Evolutionary conservation across 1,140 invertebrate genomes (phyloP), one percentile per base, ranked within the genome.

Genomic region (Brachystomella parvula): DNA sequence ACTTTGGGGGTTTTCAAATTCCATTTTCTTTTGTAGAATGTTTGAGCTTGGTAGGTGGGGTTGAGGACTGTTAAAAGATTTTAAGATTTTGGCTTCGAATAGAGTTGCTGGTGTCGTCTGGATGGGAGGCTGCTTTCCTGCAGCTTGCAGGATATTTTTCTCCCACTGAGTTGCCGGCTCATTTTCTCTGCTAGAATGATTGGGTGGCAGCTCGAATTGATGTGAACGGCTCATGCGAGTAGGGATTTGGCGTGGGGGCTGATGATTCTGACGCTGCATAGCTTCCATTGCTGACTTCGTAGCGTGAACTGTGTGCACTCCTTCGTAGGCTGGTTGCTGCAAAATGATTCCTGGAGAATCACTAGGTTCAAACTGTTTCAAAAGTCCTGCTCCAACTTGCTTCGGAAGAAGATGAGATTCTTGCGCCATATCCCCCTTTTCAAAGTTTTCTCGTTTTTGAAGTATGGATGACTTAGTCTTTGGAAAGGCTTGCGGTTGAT

Each of bases 261-360:
- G 57, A 39, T 19, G 21, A 9, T 56, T 58, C 60, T 63, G 53
- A 17, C 59, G 60, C 29, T 61, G 49, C 68, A 73, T 68, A 12
- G 71, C 71, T 59, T 73, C 65, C 26, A 73, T 44, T 2, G 71
- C 71, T 0, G 64, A 70, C 17, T 66, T 69, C 12, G 71, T 73
- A 2, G 71, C 71, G 57, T 73, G 71, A 21, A 73, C 64, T 62
- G 70, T 73, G 57, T 73, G 71, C 28, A 73, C 71, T 9, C 71
- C 71, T 64, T 69, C 69, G 29, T 65, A 19, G 1, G 47, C 35
- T 53, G 29, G 24, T 49, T 65, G 28, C 19, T 32, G 24, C 32
- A 15, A 19, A n/a, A 24, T n/a, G n/a, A 26, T 56, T 24, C 31
- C 56, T 44, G 39, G 60, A 47, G 24, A 39, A 39, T 6, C 35